A percentile compares a stretch with the other conserved stretches of the same genome.
These are phyloP conservation scores for Trichomalopsis sarcophagae DNA, from an alignment of 1,140 invertebrate genomes.

Conservation along the genomic window DNA sequence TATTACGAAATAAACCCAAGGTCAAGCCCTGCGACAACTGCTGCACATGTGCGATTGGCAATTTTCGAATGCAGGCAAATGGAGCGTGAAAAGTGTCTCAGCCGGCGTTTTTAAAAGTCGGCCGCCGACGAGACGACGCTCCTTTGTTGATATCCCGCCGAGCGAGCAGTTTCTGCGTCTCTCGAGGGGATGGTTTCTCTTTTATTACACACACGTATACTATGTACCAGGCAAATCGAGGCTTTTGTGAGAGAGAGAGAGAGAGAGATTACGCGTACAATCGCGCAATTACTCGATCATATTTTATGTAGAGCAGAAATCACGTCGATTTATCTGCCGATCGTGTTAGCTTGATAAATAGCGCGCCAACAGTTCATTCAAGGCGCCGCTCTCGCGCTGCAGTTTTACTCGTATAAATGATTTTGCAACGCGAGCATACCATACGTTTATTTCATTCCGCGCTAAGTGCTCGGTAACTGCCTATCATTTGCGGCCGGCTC, in stretches of 20 bases:
- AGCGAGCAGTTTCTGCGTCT: background rate
- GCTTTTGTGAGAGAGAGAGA: background rate
- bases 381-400: background rate
- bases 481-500: background rate
- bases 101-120: background rate
- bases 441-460: background rate
- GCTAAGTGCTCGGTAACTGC: background rate
- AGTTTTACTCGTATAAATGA: background rate
- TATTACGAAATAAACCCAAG: slow-evolving; percentile 44
- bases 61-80: slow-evolving; percentile 31
- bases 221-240: background rate
- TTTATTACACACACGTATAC: background rate
- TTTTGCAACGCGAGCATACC: slow-evolving; percentile 13
- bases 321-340: slow-evolving; percentile 26
- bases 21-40: slow-evolving; percentile 25
- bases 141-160: background rate
- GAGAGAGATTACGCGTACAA: background rate
- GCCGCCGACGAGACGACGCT: background rate
- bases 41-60: slow-evolving; percentile 38
- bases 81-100: slow-evolving; percentile 47
- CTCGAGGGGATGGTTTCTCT: background rate
- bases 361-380: slow-evolving; percentile 1
- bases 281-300: background rate
- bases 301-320: background rate
- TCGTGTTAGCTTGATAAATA: slow-evolving; percentile 17